Base-by-base conservation (phyloP, 2,113 vertebrate genomes). In the Agelaius phoeniceus region DNA sequence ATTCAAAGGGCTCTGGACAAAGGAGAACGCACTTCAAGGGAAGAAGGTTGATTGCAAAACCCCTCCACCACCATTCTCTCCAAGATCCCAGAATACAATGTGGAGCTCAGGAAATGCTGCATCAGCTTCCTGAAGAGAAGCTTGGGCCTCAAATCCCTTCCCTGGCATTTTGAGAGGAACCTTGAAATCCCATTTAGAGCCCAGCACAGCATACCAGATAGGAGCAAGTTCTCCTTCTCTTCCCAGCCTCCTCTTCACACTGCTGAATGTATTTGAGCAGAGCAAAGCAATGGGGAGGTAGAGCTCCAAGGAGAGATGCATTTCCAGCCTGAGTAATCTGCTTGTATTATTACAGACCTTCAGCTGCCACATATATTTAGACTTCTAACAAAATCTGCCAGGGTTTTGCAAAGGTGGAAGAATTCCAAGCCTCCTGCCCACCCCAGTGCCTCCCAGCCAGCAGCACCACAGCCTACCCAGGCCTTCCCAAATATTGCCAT, bases 251-350 rank as follows among this genome's bases (percentile, higher is more conserved):
- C 11, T 57, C 57, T 18, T 14, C 67, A 54, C 2, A 2, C 16
- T 0, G 0, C 67, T 59, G 65, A 61, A 61, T 17, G 7, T 14
- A 55, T 35, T 10, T 58, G 16, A 67, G 49, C 17, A 1, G 5
- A 75, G 26, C 27, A 44, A n/a, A 74, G 44, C 17, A 23, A 31
- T 1, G 5, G 23, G 54, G 72, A 48, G 22, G 17, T 1, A 23
- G 5, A 26, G 35, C 35, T 68, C 43, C 59, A 58, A 61, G 63
- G 27, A 62, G 20, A 54, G 24, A 49, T 9, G 48, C 27, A 22
- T 55, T 79, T 76, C 31, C 66, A 80, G 41, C 49, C 46, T 46
- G 28, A 49, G 35, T 33, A 72, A 65, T 24, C 76, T 31, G 39
- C 67, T 93, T 77, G 11, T 4, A 26, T 62, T 48, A 39, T 52